These are phyloP conservation scores for Catostylus mosaicus DNA, from an alignment of 30 jellyfish, hydroid and myxozoan species.

Conservation along the genomic window DNA sequence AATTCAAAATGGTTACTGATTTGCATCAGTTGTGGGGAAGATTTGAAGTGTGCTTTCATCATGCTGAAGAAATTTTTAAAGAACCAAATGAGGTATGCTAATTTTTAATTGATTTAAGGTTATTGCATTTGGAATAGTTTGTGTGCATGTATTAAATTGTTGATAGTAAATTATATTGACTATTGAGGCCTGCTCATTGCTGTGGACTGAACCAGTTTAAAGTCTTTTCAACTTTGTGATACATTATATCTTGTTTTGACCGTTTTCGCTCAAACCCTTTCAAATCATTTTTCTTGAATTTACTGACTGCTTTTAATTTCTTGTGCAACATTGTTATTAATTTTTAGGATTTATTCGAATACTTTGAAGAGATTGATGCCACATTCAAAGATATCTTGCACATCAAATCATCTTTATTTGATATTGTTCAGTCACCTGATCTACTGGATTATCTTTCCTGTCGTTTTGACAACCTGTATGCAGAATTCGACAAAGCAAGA, in stretches of 20 bases:
- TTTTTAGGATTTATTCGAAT: constrained; percentile 64
- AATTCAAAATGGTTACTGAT: neutral
- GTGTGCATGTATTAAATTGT: too few relatives aligned
- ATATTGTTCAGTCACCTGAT: neutral
- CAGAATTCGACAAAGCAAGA: constrained; percentile 53
- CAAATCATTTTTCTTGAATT: neutral
- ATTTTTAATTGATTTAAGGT: too few relatives aligned
- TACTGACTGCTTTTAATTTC: too few relatives aligned
- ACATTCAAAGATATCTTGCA: constrained; percentile 57
- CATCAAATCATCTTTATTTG: constrained; percentile 40
- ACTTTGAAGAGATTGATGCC: constrained; percentile 60
- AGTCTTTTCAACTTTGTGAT: neutral
- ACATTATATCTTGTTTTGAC: neutral
- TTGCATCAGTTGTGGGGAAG: constrained; percentile 49
- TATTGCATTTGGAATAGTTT: too few relatives aligned
- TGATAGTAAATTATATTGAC: too few relatives aligned
- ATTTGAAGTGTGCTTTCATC: constrained; percentile 41
- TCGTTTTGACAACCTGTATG: constrained; percentile 45
- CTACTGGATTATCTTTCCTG: constrained; percentile 15
- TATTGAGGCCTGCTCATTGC: too few relatives aligned
- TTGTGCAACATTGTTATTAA: neutral
- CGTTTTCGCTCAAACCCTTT: neutral
- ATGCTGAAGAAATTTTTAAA: constrained; percentile 59
- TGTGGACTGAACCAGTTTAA: neutral
- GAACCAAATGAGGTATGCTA: constrained; percentile 48